These are phyloP conservation scores for Drusus annulatus DNA, from an alignment of 1,140 invertebrate species.

Conservation along the genomic window DNA sequence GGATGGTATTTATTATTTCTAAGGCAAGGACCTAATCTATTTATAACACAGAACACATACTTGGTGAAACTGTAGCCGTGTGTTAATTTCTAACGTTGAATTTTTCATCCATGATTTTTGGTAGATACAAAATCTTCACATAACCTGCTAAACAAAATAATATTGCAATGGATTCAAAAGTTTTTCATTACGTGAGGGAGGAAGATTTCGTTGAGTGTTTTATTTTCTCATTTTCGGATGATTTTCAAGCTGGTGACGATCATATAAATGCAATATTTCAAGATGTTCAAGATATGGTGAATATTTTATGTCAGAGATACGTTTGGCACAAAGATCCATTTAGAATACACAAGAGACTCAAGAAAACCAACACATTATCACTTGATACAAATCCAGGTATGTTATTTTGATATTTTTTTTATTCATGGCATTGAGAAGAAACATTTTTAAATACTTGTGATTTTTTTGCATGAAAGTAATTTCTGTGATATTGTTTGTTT, in stretches of 20 bases:
- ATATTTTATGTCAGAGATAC: conserved; percentile 66
- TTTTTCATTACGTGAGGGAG: conserved; percentile 72
- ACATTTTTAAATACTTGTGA: no score
- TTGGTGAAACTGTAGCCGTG: no score
- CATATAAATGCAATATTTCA: conserved; percentile 63
- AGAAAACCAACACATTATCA: conserved; percentile 58
- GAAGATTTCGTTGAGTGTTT: conserved; percentile 82
- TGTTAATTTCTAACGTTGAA: no score
- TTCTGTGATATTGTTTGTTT: no score
- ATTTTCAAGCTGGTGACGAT: conserved; percentile 61
- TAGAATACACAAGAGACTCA: conserved; percentile 61
- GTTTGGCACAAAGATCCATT: conserved; percentile 82
- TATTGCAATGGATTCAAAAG: conserved; percentile 52
- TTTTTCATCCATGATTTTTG: no score
- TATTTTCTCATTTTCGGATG: conserved; percentile 73
- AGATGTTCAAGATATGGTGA: conserved; percentile 63
- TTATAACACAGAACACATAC: no score
- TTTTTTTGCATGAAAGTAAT: no score
- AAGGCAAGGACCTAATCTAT: no score
- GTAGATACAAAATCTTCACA: no score
- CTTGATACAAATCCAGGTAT: conserved; percentile 35
- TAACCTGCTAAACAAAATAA: no score
- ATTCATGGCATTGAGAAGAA: no score
- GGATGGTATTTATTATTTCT: no score
- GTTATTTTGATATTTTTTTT: background rate